Conservation (phyloP, 2,888 invertebrate species). For the Marasmarcha lunaedactyla region DNA sequence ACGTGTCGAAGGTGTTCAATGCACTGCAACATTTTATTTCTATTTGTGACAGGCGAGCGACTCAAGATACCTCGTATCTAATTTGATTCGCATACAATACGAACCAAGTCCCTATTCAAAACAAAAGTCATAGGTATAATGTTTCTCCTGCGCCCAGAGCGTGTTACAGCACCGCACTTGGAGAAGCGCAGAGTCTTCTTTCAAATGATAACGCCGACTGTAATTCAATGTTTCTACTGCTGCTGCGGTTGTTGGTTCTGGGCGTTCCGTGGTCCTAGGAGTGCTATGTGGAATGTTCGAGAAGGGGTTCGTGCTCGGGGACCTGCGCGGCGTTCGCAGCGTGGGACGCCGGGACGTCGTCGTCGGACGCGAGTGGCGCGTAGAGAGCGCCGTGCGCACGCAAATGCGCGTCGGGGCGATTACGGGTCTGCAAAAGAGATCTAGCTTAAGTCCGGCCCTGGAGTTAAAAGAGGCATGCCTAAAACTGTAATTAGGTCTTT, state of each 20-base stretch:
- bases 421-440: constrained; percentile 22
- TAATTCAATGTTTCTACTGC: no score
- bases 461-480: constrained; percentile 7
- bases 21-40: no score
- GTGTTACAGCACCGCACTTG: no score
- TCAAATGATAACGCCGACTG: no score
- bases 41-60: neutral
- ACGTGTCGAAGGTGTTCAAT: no score
- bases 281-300: constrained; percentile 55
- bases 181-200: no score
- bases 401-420: neutral
- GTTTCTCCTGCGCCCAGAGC: no score
- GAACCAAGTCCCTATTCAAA: neutral
- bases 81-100: neutral
- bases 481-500: no score
- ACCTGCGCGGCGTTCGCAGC: constrained; percentile 21
- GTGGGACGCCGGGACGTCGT: constrained; percentile 42
- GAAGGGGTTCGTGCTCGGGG: constrained; percentile 38
- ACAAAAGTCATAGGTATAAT: no score
- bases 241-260: no score
- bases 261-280: constrained; percentile 2
- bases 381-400: constrained; percentile 27
- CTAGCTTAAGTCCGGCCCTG: constrained; percentile 25
- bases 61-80: neutral
- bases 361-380: constrained; percentile 44